phyloP scores from a whole-genome alignment of 2,113 vertebrate genomes.

The Dasyurus viverrinus region DNA sequence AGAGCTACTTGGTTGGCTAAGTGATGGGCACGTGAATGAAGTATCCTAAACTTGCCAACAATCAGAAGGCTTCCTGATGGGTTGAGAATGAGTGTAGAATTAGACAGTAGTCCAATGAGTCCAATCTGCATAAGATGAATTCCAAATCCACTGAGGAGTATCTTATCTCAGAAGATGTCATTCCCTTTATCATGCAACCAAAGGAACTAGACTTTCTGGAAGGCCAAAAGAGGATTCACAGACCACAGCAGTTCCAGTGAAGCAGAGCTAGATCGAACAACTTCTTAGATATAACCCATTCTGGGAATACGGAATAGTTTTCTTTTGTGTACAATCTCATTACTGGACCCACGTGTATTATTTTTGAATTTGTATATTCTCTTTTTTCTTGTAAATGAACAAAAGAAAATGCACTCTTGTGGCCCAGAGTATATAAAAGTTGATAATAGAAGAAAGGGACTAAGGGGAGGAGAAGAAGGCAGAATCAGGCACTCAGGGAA shows the following conservation, averaged over 20 bases:
- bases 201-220: not conserved
- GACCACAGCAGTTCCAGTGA: not conserved
- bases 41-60: no score
- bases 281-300: not conserved
- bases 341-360: not conserved
- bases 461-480: not conserved
- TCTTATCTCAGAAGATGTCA: not conserved
- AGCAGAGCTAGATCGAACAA: not conserved
- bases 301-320: not conserved
- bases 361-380: not conserved
- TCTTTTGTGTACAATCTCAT: not conserved
- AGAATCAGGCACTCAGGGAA: not conserved
- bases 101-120: not conserved
- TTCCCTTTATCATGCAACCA: not conserved
- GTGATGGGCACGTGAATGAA: no score
- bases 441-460: not conserved
- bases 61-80: no score
- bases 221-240: not conserved
- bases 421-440: not conserved
- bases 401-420: not conserved
- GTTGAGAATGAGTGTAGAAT: no score
- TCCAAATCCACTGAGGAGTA: not conserved
- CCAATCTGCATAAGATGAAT: not conserved
- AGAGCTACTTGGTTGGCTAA: no score
- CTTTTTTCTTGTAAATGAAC: not conserved